These are phyloP conservation scores for Meiosimyza decipiens DNA, from an alignment of 2,888 invertebrate species.

Conservation along the genomic window DNA sequence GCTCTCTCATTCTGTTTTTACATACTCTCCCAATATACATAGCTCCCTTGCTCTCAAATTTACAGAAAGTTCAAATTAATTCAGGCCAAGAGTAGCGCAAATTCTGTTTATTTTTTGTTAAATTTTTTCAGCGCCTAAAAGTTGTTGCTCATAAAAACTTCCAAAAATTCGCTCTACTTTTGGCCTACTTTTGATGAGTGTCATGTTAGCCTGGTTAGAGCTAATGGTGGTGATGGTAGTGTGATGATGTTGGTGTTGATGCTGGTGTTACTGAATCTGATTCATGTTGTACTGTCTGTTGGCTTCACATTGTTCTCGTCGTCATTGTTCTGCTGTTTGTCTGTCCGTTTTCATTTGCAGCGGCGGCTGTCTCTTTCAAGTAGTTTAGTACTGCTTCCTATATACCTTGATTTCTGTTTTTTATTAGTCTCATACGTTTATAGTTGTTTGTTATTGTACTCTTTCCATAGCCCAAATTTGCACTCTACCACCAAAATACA, in stretches of 20 bases:
- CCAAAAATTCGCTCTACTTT: slow-evolving; percentile 36
- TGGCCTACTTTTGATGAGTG: slow-evolving; percentile 38
- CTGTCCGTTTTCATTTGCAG: neutral
- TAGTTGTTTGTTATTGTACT: slow-evolving; percentile 17
- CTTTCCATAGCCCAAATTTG: slow-evolving; percentile 48
- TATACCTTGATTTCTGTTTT: neutral
- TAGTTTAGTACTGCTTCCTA: neutral
- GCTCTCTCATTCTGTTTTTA: no score
- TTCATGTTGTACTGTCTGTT: slow-evolving; percentile 29
- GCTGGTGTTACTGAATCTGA: slow-evolving; percentile 17
- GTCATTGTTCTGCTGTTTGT: neutral
- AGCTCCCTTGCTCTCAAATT: neutral
- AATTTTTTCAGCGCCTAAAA: slow-evolving; percentile 18
- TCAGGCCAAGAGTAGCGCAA: slow-evolving; percentile 45
- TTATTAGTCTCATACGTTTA: slow-evolving; percentile 8
- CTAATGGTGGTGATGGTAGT: slow-evolving; percentile 33
- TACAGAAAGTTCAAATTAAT: slow-evolving; percentile 16
- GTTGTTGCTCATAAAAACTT: slow-evolving; percentile 27
- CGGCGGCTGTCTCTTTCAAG: neutral
- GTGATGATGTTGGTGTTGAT: slow-evolving; percentile 1
- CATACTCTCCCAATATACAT: no score
- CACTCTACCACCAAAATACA: slow-evolving; percentile 5
- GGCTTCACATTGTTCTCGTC: neutral
- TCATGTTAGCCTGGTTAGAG: slow-evolving; percentile 11
- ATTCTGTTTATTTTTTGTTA: neutral